phyloP scores from a whole-genome alignment of 92 coral and sea anemone genomes.

The Porites lobata region DNA sequence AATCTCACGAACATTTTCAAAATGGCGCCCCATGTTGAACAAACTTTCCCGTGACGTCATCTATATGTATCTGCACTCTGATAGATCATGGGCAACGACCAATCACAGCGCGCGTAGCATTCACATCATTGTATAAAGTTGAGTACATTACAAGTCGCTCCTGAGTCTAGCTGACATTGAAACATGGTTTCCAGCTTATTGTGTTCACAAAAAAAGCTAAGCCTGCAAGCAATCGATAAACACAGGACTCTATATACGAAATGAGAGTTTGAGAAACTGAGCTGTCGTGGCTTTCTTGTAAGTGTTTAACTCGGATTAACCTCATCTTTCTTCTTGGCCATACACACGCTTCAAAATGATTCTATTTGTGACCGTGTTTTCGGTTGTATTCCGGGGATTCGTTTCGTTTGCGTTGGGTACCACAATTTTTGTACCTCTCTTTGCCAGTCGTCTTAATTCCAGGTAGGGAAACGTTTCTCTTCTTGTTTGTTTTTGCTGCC shows the following conservation, averaged over 20 bases:
- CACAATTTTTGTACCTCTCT: slow-evolving; percentile 19
- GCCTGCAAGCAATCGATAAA: slow-evolving; percentile 51
- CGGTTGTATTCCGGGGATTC: slow-evolving; percentile 37
- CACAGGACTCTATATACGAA: slow-evolving; percentile 35
- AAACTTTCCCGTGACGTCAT: no score
- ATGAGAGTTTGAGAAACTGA: neutral
- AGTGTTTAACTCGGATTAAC: neutral
- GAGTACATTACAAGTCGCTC: slow-evolving; percentile 10
- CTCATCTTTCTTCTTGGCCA: slow-evolving; percentile 24
- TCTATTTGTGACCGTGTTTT: slow-evolving; percentile 38
- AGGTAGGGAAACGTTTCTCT: neutral
- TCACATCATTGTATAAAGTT: no score
- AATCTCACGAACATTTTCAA: no score
- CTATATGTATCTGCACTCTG: no score
- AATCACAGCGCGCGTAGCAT: no score
- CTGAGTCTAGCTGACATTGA: slow-evolving; percentile 43
- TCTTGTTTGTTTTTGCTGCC: neutral
- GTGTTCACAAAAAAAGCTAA: slow-evolving; percentile 36
- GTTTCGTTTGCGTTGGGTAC: slow-evolving; percentile 18
- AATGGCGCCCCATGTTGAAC: no score
- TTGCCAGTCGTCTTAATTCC: slow-evolving; percentile 1
- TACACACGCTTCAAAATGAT: slow-evolving; percentile 44
- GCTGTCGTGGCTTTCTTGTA: slow-evolving; percentile 1
- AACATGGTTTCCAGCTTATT: slow-evolving; percentile 31
- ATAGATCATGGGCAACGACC: no score